These are phyloP conservation scores for Parnassius mnemosyne DNA, from an alignment of 2,888 invertebrate genomes.

Conservation along the genomic window DNA sequence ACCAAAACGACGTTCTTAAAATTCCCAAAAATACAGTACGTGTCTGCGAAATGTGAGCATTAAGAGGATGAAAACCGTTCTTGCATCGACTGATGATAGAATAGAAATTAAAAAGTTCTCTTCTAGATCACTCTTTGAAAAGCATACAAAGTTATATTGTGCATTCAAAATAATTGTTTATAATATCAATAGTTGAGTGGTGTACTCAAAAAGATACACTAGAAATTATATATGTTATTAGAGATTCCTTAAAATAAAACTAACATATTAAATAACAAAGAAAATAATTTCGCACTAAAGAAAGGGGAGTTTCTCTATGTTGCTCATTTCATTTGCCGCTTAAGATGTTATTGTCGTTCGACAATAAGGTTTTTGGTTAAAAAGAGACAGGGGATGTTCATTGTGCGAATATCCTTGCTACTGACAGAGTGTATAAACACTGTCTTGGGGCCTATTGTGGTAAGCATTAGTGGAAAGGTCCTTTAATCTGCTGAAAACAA, in stretches of 20 bases:
- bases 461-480: slow-evolving; percentile 55
- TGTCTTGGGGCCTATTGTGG: slow-evolving; percentile 53
- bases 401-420: slow-evolving; percentile 60
- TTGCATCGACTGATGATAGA: too few relatives aligned
- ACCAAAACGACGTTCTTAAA: too few relatives aligned
- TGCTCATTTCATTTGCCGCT: slow-evolving; percentile 37
- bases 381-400: slow-evolving; percentile 49
- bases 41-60: too few relatives aligned
- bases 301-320: slow-evolving; percentile 14
- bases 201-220: too few relatives aligned
- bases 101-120: too few relatives aligned
- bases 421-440: slow-evolving; percentile 68
- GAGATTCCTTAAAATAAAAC: background rate
- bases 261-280: background rate
- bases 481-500: slow-evolving; percentile 62
- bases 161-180: too few relatives aligned
- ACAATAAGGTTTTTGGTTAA: slow-evolving; percentile 63
- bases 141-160: too few relatives aligned
- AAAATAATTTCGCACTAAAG: slow-evolving; percentile 14
- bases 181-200: too few relatives aligned
- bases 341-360: slow-evolving; percentile 50
- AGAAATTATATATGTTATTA: too few relatives aligned
- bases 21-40: too few relatives aligned
- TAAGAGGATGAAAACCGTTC: too few relatives aligned
- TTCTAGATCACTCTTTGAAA: too few relatives aligned